Conservation (phyloP, 2,888 invertebrate genomes). For the Coelopa pilipes region DNA sequence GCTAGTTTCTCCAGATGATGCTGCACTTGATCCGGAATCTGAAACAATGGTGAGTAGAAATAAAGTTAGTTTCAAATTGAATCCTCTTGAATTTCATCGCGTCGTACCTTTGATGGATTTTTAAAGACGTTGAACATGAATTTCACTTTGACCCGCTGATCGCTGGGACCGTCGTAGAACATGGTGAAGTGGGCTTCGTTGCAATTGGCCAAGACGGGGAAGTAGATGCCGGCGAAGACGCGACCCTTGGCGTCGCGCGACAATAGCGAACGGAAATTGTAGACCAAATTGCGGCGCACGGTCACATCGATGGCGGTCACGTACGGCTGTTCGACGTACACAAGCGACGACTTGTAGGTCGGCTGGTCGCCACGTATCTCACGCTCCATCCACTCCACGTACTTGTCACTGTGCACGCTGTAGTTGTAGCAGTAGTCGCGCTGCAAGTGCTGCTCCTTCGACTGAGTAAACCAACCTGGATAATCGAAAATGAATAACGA, state of each 20-base stretch:
- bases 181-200: constrained; percentile 77
- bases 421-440: constrained; percentile 87
- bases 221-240: constrained; percentile 85
- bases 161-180: constrained; percentile 76
- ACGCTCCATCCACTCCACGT: constrained; percentile 87
- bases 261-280: constrained; percentile 81
- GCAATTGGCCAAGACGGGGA: constrained; percentile 76
- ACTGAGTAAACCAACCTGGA: constrained; percentile 86
- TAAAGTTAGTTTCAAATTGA: background rate
- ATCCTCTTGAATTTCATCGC: too few relatives aligned
- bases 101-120: constrained; percentile 72
- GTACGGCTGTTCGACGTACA: constrained; percentile 84
- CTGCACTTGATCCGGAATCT: constrained; percentile 73
- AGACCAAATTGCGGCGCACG: constrained; percentile 88
- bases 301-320: constrained; percentile 85
- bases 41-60: constrained; percentile 45
- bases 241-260: constrained; percentile 86
- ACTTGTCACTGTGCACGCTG: constrained; percentile 76
- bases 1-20: constrained; percentile 77
- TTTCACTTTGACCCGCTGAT: constrained; percentile 78
- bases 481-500: constrained; percentile 16
- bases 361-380: constrained; percentile 76
- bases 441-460: constrained; percentile 78
- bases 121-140: constrained; percentile 78
- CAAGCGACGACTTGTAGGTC: constrained; percentile 76